These are phyloP conservation scores for Arctopsyche grandis DNA, from an alignment of 1,140 invertebrate genomes.

Conservation along the genomic window DNA sequence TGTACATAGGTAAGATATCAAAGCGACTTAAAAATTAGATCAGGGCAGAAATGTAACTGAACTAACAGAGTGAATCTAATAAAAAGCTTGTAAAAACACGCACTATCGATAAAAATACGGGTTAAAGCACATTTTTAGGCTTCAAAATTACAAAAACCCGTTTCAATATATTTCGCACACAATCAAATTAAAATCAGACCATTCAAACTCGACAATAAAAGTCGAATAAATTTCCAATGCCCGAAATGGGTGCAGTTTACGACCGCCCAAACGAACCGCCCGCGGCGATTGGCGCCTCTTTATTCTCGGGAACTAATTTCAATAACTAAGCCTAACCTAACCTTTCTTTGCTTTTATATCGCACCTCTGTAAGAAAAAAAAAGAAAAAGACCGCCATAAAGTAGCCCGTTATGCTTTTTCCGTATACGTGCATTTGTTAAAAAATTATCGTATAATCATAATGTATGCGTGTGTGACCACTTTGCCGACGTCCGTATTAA, in stretches of 20 bases:
- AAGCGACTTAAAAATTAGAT: too few species aligned
- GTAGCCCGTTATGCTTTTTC: conserved; percentile 11
- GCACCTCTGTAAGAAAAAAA: not conserved
- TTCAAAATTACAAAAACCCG: too few species aligned
- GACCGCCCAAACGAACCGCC: not conserved
- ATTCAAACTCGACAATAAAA: not conserved
- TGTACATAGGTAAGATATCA: too few species aligned
- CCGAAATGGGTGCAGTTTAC: not conserved
- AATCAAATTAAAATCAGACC: too few species aligned
- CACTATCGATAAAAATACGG: too few species aligned
- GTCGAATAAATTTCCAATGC: not conserved
- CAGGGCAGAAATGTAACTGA: too few species aligned
- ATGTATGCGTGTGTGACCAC: not conserved
- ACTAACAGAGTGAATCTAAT: too few species aligned
- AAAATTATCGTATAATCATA: conserved; percentile 8
- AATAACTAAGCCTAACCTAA: conserved; percentile 10
- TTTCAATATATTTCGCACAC: too few species aligned
- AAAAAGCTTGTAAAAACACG: too few species aligned
- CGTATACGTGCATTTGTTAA: not conserved
- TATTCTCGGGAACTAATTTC: conserved; percentile 1
- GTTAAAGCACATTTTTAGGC: too few species aligned
- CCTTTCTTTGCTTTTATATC: conserved; percentile 14
- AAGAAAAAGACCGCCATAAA: not conserved
- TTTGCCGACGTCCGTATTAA: not conserved
- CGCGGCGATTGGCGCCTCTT: conserved; percentile 1